Evolutionary conservation across 2,888 invertebrate species (phyloP).

Genomic region (Ophraella communa): DNA sequence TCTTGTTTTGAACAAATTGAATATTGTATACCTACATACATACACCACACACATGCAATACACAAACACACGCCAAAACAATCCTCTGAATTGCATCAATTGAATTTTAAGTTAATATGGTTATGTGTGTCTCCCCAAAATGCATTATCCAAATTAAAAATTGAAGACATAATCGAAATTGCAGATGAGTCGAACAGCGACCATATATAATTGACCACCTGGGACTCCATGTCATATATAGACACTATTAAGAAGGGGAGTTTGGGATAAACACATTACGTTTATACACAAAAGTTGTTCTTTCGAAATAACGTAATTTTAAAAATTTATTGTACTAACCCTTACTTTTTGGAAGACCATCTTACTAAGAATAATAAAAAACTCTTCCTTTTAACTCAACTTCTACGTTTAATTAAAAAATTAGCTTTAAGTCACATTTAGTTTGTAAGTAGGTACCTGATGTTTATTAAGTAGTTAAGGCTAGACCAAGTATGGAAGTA

Average conservation of each 20-base stretch:
- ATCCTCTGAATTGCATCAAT: slow-evolving; percentile 40
- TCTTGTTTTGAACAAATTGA: slow-evolving; percentile 36
- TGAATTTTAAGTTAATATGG: slow-evolving; percentile 45
- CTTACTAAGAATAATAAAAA: no score
- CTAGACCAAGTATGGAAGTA: no score
- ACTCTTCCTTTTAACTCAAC: no score
- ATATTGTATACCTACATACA: slow-evolving; percentile 17
- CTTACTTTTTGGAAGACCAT: no score
- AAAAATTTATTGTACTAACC: no score
- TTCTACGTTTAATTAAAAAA: no score
- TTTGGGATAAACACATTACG: not conserved
- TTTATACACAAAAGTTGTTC: not conserved
- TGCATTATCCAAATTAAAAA: slow-evolving; percentile 38
- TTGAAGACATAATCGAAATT: slow-evolving; percentile 21
- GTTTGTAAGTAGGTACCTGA: no score
- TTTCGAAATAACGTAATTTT: not conserved
- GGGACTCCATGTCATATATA: slow-evolving; percentile 1
- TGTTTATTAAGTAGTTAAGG: no score
- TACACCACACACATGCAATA: no score
- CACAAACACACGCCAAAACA: slow-evolving; percentile 17
- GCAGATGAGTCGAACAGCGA: slow-evolving; percentile 8
- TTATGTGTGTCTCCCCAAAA: slow-evolving; percentile 31
- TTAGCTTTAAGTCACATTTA: no score
- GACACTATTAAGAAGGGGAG: not conserved
- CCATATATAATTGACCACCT: slow-evolving; percentile 27